A percentile compares a stretch with the other conserved stretches of the same genome.
Evolutionary conservation across 2,113 vertebrate species (phyloP).

Genomic region (Willisornis vidua): DNA sequence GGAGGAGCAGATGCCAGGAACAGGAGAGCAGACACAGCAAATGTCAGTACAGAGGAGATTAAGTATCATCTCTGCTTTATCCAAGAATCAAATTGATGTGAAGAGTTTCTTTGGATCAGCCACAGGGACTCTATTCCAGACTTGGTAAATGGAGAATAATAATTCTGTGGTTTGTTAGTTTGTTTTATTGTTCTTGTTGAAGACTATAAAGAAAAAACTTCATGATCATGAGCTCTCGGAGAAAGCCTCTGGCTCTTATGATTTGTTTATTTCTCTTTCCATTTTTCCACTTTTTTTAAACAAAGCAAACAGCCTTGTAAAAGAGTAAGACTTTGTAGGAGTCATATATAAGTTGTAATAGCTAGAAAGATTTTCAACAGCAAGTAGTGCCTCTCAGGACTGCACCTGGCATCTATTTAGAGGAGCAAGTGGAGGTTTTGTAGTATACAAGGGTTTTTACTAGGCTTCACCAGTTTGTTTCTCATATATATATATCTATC

Average conservation of each 20-base stretch:
- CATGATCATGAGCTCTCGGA: neutral
- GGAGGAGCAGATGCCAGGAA: neutral
- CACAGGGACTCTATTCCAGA: neutral
- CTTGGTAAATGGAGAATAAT: neutral
- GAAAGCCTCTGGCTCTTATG: neutral
- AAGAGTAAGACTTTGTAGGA: neutral
- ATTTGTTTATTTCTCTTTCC: neutral
- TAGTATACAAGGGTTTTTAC: neutral
- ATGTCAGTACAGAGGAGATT: neutral
- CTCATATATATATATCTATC: neutral
- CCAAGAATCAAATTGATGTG: neutral
- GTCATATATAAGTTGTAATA: neutral
- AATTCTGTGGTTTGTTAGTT: neutral
- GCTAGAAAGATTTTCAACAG: neutral
- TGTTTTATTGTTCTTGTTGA: neutral
- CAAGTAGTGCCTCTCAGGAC: neutral
- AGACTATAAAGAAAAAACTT: neutral
- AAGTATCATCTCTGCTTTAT: neutral
- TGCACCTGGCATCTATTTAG: neutral
- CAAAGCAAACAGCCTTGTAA: neutral
- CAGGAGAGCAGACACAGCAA: neutral
- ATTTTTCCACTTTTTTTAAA: neutral
- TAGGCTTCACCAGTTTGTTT: neutral
- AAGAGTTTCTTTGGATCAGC: neutral
- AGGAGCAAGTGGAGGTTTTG: neutral